Evolutionary conservation across 2,113 vertebrate genomes (phyloP).

Genomic region (Pardalotus punctatus): DNA sequence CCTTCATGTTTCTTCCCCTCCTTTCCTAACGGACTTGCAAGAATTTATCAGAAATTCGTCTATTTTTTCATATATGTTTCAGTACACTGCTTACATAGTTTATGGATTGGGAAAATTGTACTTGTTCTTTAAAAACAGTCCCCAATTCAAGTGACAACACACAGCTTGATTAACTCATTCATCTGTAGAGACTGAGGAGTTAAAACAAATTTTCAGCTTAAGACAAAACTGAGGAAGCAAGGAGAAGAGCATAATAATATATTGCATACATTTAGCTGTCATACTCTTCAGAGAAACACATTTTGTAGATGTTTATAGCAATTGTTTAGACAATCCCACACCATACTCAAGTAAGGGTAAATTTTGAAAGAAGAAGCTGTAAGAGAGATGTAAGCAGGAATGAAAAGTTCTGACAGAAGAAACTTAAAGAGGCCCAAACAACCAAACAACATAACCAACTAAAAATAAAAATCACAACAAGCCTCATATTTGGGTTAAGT

Average conservation of each 20-base stretch:
- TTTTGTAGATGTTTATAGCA: background rate
- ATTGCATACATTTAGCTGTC: background rate
- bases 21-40: background rate
- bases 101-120: background rate
- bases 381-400: background rate
- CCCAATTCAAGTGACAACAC: background rate
- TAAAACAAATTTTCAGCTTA: background rate
- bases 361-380: background rate
- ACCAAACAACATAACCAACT: background rate
- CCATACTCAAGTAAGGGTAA: background rate
- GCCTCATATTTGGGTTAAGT: background rate
- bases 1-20: background rate
- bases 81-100: background rate
- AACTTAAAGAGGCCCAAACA: background rate
- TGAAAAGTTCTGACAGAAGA: background rate
- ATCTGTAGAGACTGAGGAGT: background rate
- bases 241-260: background rate
- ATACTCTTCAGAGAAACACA: background rate
- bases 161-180: background rate
- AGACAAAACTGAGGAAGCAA: background rate
- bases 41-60: background rate
- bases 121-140: background rate
- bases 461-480: background rate
- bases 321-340: background rate
- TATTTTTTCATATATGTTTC: background rate